Evolutionary conservation across 1,140 invertebrate genomes (phyloP).

Genomic region (Drosophila watanabei): DNA sequence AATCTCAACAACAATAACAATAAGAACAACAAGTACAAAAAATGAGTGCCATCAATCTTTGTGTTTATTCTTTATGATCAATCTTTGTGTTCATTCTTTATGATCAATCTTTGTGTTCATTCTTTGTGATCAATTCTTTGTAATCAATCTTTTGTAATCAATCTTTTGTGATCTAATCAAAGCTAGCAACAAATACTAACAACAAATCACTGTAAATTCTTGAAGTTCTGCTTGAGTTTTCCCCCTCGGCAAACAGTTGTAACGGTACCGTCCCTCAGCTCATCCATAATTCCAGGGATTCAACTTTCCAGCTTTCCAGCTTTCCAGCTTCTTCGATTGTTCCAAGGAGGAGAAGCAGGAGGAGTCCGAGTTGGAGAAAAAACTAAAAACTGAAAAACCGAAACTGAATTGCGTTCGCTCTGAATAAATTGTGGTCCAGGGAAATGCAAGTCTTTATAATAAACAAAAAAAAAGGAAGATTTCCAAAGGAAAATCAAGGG

Average conservation of each 20-base stretch:
- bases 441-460: conserved; percentile 65
- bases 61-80: neutral
- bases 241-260: conserved; percentile 22
- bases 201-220: conserved; percentile 3
- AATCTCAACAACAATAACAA: neutral
- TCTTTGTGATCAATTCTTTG: conserved; percentile 19
- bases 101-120: conserved; percentile 11
- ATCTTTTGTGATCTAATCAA: conserved; percentile 30
- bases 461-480: conserved; percentile 51
- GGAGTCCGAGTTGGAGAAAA: neutral
- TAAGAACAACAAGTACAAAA: neutral
- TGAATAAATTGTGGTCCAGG: conserved; percentile 68
- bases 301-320: neutral
- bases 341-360: conserved; percentile 1
- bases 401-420: conserved; percentile 72
- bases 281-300: conserved; percentile 25
- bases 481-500: neutral
- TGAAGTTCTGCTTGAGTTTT: neutral
- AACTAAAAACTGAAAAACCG: conserved; percentile 39
- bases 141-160: conserved; percentile 25
- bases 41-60: conserved; percentile 10
- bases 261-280: conserved; percentile 37
- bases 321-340: conserved; percentile 28
- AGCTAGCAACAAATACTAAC: neutral
- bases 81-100: conserved; percentile 6